These are phyloP conservation scores for Tiliacea citrago DNA, from an alignment of 2,888 invertebrate species.

Conservation along the genomic window DNA sequence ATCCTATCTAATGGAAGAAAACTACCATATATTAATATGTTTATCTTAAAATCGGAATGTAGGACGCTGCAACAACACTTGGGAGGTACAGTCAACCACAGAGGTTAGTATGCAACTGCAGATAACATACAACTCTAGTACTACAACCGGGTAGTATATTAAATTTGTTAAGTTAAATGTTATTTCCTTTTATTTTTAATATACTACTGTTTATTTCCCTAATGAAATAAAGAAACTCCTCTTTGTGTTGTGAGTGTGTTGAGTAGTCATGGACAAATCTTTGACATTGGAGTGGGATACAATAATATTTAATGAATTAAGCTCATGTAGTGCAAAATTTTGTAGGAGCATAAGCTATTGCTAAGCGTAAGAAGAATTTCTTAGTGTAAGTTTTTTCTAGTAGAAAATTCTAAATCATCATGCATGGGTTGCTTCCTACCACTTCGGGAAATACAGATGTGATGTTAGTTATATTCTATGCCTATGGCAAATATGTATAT, in stretches of 20 bases:
- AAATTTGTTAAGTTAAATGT: no score
- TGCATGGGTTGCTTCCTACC: no score
- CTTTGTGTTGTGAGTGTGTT: neutral
- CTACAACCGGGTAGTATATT: no score
- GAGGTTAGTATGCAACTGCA: neutral
- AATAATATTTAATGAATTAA: neutral
- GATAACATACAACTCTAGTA: neutral
- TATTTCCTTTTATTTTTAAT: no score
- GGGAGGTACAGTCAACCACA: constrained; percentile 11
- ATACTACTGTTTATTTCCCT: no score
- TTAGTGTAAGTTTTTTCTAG: neutral
- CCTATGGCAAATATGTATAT: neutral
- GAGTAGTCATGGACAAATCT: neutral
- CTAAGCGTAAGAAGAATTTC: neutral
- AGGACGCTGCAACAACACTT: constrained; percentile 50
- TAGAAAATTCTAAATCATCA: no score
- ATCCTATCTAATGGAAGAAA: constrained; percentile 56
- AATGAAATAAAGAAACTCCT: no score
- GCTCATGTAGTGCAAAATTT: no score
- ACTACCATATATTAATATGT: constrained; percentile 61
- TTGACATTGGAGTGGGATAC: neutral
- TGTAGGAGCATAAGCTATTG: no score
- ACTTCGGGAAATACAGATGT: neutral
- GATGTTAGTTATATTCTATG: neutral
- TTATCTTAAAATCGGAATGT: constrained; percentile 52